Conservation (phyloP, 2,888 invertebrate genomes). For the Drosophila longiperda region DNA sequence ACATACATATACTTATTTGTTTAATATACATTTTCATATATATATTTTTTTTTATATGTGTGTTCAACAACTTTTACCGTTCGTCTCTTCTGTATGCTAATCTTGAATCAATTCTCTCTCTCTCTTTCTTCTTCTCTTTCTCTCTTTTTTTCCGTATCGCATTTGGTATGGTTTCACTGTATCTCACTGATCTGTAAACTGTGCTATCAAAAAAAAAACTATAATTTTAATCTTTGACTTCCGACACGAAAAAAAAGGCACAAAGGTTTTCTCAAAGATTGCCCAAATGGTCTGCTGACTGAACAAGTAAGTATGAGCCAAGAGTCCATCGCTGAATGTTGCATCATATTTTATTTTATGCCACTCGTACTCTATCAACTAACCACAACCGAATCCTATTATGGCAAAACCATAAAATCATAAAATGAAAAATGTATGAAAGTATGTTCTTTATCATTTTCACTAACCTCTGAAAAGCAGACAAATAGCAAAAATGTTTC, state of each 20-base stretch:
- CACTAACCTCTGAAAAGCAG: slow-evolving; percentile 5
- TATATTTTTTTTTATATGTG: not conserved
- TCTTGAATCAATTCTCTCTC: not conserved
- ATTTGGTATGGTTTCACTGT: slow-evolving; percentile 11
- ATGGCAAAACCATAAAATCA: slow-evolving; percentile 18
- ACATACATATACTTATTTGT: not conserved
- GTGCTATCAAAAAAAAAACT: slow-evolving; percentile 27
- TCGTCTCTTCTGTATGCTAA: slow-evolving; percentile 2
- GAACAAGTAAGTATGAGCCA: slow-evolving; percentile 90
- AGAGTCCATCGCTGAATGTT: slow-evolving; percentile 8
- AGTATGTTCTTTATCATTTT: slow-evolving; percentile 9
- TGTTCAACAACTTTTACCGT: not conserved
- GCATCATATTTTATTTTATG: slow-evolving; percentile 7
- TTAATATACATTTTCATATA: not conserved
- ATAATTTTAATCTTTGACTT: slow-evolving; percentile 47
- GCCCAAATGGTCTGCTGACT: slow-evolving; percentile 97
- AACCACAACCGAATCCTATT: slow-evolving; percentile 41
- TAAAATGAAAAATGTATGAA: slow-evolving; percentile 3
- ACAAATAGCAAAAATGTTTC: not conserved
- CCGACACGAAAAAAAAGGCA: slow-evolving; percentile 88
- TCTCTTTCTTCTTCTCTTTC: not conserved
- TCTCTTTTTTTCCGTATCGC: slow-evolving; percentile 5
- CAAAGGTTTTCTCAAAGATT: slow-evolving; percentile 98
- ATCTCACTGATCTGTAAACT: slow-evolving; percentile 36
- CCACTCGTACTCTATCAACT: slow-evolving; percentile 9